These are phyloP conservation scores for Erannis defoliaria DNA, from an alignment of 2,888 invertebrate species.

Conservation along the genomic window DNA sequence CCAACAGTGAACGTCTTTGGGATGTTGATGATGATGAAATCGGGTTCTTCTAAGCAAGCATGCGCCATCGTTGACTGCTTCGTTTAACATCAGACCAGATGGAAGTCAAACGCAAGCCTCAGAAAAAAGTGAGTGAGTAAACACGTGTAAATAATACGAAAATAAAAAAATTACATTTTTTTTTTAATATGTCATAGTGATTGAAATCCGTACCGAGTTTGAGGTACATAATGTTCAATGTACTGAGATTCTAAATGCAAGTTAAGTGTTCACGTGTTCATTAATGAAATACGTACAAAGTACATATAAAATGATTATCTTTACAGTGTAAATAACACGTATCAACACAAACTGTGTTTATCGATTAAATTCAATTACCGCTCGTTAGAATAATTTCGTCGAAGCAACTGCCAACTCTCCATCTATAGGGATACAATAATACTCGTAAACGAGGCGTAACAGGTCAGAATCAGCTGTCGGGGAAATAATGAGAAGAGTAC, in stretches of 20 bases:
- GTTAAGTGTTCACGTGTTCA: not conserved
- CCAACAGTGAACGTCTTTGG: too few species aligned
- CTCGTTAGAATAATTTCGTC: conserved; percentile 1
- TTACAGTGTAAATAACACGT: not conserved
- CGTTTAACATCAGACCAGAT: too few species aligned
- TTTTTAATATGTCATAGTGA: too few species aligned
- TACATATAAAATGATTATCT: not conserved
- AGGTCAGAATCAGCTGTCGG: conserved; percentile 50
- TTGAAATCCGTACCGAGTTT: too few species aligned
- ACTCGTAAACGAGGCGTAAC: conserved; percentile 59
- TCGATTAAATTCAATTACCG: not conserved
- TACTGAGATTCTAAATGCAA: not conserved
- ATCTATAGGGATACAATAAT: conserved; percentile 45
- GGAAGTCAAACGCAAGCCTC: too few species aligned
- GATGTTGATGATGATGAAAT: too few species aligned
- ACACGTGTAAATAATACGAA: too few species aligned
- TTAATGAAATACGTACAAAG: not conserved
- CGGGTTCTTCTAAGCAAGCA: too few species aligned
- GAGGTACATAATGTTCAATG: too few species aligned
- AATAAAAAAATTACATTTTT: too few species aligned
- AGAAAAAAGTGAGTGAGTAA: too few species aligned
- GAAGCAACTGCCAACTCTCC: conserved; percentile 5
- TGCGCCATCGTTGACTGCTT: too few species aligned
- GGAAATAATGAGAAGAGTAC: conserved; percentile 46
- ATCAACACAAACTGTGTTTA: not conserved